Base-by-base conservation (phyloP, 1,140 invertebrate genomes). In the Aphis gossypii region DNA sequence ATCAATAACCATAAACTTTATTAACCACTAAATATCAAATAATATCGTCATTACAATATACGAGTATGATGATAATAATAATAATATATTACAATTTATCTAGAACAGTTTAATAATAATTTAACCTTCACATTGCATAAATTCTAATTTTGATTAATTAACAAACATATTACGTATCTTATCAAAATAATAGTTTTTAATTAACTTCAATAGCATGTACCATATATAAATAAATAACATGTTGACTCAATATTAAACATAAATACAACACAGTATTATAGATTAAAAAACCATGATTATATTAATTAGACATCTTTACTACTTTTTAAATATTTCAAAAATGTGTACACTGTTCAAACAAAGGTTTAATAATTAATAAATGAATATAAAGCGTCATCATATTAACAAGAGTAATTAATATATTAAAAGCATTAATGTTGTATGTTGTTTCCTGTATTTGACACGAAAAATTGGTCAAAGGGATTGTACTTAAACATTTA, bases 41-140 rank as follows among this genome's bases (percentile, higher is more conserved):
- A 76, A 76, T n/a, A 76, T 76, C n/a, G n/a, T 76, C n/a, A 76
- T n/a, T 76, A 76, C n/a, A 76, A 76, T 41, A 83, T 14, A 51
- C 18, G 3, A 51, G 14, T 3, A 51, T 51, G 41, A 41, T 38
- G 41, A 38, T 83, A 41, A 68, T 68, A 68, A 68, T 68, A 60
- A 68, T n/a, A 68, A 68, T 68, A 30, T 30, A 76, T 18, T 18
- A 76, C 18, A n/a, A 76, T 76, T n/a, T 2, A n/a, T 76, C 60
- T n/a, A 76, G 14, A 76, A 76, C 4, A 76, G 14, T 76, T 76
- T 76, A 76, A 76, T 76, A 76, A 35, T 76, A 76, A 76, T 76
- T 76, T 14, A 0, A 76, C 18, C 60, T 76, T 18, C 30, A 76
- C 30, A n/a, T n/a, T 18, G 14, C 14, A 76, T 76, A 76, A 76